These are phyloP conservation scores for Trichonephila clavipes DNA, from an alignment of 1,140 invertebrate genomes.

Conservation along the genomic window DNA sequence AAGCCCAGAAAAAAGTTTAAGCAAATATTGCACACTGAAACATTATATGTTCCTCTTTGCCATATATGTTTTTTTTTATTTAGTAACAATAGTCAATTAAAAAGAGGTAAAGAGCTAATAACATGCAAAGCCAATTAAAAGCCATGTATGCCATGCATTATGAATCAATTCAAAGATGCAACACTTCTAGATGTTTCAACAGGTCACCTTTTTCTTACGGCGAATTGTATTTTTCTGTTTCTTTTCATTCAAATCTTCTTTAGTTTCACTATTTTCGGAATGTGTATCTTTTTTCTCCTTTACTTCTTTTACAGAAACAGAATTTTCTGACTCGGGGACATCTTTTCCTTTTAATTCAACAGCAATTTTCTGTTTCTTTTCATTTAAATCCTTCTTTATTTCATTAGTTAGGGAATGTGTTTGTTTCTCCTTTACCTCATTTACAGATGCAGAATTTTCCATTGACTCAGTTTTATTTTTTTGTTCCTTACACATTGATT, in stretches of 20 bases:
- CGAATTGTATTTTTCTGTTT: conserved; percentile 39
- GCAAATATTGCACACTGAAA: background rate
- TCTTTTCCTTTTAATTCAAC: background rate
- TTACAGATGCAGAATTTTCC: too few relatives aligned
- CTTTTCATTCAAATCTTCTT: background rate
- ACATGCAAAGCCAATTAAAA: background rate
- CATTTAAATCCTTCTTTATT: background rate
- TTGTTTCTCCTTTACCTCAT: too few relatives aligned
- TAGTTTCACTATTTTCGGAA: background rate
- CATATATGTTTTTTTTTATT: background rate
- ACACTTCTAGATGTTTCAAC: background rate
- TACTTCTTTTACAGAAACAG: background rate
- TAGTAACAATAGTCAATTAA: background rate
- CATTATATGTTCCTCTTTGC: background rate
- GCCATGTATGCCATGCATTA: background rate
- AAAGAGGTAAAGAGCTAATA: background rate
- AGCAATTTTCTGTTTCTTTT: background rate
- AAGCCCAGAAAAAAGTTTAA: background rate
- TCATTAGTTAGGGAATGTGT: background rate
- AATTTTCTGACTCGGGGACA: background rate
- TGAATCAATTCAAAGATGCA: background rate
- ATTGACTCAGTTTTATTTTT: too few relatives aligned
- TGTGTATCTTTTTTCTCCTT: background rate
- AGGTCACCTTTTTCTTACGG: conserved; percentile 39
- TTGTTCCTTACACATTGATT: too few relatives aligned